phyloP scores from a whole-genome alignment of 2,113 vertebrate genomes.

The Paramormyrops kingsleyae region DNA sequence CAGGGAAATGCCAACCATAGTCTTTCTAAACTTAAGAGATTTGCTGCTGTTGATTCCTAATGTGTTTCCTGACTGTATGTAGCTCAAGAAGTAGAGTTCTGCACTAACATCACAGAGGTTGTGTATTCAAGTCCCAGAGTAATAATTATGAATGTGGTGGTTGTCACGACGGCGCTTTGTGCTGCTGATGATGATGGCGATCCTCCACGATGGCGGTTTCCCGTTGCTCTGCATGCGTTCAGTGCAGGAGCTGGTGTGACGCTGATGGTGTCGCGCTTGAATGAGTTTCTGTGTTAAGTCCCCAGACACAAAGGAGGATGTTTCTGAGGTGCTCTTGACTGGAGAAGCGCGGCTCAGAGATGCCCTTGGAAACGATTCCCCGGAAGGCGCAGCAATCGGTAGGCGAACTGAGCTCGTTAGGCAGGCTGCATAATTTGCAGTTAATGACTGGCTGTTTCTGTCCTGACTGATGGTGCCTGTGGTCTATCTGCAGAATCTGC shows the following conservation, averaged over 20 bases:
- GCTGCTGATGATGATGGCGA: neutral
- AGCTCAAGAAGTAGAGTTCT: neutral
- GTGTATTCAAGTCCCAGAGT: neutral
- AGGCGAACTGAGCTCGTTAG: constrained; percentile 39
- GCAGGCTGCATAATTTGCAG: neutral
- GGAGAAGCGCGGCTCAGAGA: constrained; percentile 48
- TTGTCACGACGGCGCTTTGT: neutral
- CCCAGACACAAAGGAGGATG: constrained; percentile 3
- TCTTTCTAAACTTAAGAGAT: neutral
- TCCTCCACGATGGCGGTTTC: neutral
- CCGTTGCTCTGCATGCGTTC: neutral
- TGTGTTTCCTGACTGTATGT: neutral
- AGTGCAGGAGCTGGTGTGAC: neutral
- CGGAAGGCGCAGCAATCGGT: constrained; percentile 32
- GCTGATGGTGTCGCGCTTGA: neutral
- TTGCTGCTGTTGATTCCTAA: neutral
- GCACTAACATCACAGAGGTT: neutral
- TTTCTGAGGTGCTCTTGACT: constrained; percentile 33
- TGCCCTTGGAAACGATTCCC: constrained; percentile 41
- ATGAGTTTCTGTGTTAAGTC: constrained; percentile 4
- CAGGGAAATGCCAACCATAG: neutral
- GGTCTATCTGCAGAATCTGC: neutral
- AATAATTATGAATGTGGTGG: neutral
- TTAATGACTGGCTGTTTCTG: neutral
- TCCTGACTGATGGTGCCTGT: neutral